phyloP scores from a whole-genome alignment of 2,888 invertebrate genomes.

The Xanthia icteritia region DNA sequence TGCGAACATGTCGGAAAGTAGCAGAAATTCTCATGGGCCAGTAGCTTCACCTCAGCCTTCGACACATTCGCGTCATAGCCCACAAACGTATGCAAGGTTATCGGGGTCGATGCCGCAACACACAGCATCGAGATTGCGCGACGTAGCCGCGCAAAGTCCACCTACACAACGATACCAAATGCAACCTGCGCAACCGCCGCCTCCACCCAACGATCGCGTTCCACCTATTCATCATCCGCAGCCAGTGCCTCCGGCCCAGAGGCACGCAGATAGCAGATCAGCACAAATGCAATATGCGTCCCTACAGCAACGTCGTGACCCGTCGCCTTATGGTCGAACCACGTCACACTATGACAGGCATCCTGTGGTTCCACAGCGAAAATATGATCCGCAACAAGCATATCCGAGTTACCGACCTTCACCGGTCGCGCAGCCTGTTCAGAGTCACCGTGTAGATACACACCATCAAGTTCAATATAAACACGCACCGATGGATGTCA shows the following conservation, averaged over 20 bases:
- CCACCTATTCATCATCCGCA: conserved; percentile 88
- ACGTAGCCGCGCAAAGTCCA: conserved; percentile 79
- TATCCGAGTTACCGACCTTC: conserved; percentile 86
- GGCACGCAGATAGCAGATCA: conserved; percentile 78
- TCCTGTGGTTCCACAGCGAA: conserved; percentile 79
- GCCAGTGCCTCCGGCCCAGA: conserved; percentile 75
- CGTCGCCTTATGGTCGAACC: conserved; percentile 79
- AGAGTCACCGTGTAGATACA: conserved; percentile 81
- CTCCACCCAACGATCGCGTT: conserved; percentile 86
- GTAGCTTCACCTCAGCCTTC: conserved; percentile 83
- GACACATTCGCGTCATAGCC: conserved; percentile 82
- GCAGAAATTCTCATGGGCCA: conserved; percentile 79
- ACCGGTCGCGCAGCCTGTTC: conserved; percentile 76
- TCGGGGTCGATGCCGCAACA: conserved; percentile 84
- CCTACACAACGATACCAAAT: conserved; percentile 81
- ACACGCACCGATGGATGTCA: conserved; percentile 77
- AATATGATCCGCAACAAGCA: conserved; percentile 86
- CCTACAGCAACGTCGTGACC: conserved; percentile 80
- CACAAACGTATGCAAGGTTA: conserved; percentile 83
- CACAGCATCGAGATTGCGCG: conserved; percentile 80
- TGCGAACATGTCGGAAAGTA: conserved; percentile 75
- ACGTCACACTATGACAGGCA: conserved; percentile 84
- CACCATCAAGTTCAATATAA: conserved; percentile 83
- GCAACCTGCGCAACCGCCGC: conserved; percentile 80
- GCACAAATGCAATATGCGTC: conserved; percentile 78